phyloP scores from a whole-genome alignment of 2,797 vertebrate genomes.

The Perdix hodgsoniae region DNA sequence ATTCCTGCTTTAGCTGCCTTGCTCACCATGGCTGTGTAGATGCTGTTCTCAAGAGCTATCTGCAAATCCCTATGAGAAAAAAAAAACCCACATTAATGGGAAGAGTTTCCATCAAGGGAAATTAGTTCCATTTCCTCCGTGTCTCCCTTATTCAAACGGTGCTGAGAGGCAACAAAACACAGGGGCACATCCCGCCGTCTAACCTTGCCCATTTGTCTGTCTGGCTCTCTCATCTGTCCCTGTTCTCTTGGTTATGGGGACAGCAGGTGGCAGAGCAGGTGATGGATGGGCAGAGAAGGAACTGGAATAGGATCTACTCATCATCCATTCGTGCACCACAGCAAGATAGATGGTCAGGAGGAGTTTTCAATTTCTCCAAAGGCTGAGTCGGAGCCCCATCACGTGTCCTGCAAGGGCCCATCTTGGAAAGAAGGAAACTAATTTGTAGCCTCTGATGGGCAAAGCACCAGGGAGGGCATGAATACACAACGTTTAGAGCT shows the following conservation, averaged over 20 bases:
- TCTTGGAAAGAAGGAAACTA: background rate
- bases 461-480: background rate
- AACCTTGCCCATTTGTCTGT: background rate
- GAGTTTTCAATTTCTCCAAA: background rate
- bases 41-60: background rate
- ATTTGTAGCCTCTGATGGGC: background rate
- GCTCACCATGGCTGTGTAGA: background rate
- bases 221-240: background rate
- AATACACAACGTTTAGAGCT: background rate
- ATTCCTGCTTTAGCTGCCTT: background rate
- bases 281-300: conserved; percentile 24
- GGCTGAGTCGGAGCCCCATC: background rate
- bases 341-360: background rate
- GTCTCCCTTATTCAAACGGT: background rate
- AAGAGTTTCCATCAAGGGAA: background rate
- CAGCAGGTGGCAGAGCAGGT: background rate
- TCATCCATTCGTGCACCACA: background rate
- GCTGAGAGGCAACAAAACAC: background rate
- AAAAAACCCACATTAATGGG: fast-evolving
- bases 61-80: background rate
- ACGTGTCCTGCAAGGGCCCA: background rate
- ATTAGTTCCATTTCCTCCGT: background rate
- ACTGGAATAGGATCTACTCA: background rate
- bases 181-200: background rate
- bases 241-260: background rate